Evolutionary conservation across 2,888 invertebrate genomes (phyloP).

Genomic region (Chydorus sphaericus): DNA sequence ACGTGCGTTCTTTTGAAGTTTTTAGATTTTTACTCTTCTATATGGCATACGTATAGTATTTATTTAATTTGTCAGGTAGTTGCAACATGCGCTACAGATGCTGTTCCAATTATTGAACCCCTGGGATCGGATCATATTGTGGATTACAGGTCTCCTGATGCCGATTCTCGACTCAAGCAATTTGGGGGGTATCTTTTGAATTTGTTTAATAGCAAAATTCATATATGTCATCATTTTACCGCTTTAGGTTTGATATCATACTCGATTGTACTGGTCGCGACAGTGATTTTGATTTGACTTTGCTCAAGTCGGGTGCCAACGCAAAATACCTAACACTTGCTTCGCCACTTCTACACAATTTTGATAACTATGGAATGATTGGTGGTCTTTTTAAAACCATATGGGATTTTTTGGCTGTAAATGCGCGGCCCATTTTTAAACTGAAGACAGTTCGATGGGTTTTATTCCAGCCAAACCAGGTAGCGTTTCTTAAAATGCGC

Average conservation of each 20-base stretch:
- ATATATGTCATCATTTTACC: too few relatives aligned
- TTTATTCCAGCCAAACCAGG: slow-evolving; percentile 55
- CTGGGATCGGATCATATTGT: slow-evolving; percentile 56
- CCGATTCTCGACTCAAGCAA: slow-evolving; percentile 39
- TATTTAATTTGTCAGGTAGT: slow-evolving; percentile 36
- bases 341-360: slow-evolving; percentile 61
- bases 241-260: not conserved
- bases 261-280: slow-evolving; percentile 21
- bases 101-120: slow-evolving; percentile 42
- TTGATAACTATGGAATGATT: slow-evolving; percentile 56
- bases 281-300: not conserved
- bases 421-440: slow-evolving; percentile 30
- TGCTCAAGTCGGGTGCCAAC: slow-evolving; percentile 12
- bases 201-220: too few relatives aligned
- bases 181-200: slow-evolving; percentile 46
- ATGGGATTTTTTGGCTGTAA: slow-evolving; percentile 38
- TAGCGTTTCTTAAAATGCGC: slow-evolving; percentile 51
- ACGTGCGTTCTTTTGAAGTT: too few relatives aligned
- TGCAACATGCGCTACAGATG: slow-evolving; percentile 58
- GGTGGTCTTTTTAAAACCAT: slow-evolving; percentile 46
- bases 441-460: slow-evolving; percentile 51
- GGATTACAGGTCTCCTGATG: slow-evolving; percentile 54
- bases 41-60: too few relatives aligned
- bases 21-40: too few relatives aligned
- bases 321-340: slow-evolving; percentile 62